Base-by-base conservation (phyloP, 2,888 invertebrate species). In the Thymelicus acteon region DNA sequence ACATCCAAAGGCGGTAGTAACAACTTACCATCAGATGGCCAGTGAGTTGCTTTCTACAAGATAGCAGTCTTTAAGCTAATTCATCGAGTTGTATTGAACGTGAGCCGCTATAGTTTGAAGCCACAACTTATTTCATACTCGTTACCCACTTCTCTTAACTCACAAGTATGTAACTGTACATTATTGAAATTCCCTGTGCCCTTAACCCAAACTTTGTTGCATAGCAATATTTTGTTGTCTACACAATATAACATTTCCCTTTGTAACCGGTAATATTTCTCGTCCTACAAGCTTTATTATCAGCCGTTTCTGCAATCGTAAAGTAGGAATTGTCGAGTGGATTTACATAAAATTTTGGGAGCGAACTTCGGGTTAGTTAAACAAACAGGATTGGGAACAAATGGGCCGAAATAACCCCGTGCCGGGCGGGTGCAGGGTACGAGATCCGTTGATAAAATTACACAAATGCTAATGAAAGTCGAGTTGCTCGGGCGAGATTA, bases 401-500 rank as follows among this genome's bases (percentile, higher is more conserved):
- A 89, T 85, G 86, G 82, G 82, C 83, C 81, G 80, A 72, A 77
- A 81, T 81, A 71, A 74, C 75, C 71, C 73, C 60, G 73, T 58
- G 71, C 60, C 67, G 67, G 69, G 68, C 70, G 72, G 69, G 71
- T 71, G 71, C 71, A 72, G 67, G 71, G 74, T 73, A 75, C 75
- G 73, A 82, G 85, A 82, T 84, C 82, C 79, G 74, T 83, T 86
- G 87, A 88, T 89, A 88, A 89, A 90, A 90, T 91, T 91, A 88
- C 87, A 87, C 86, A 86, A 91, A 91, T 89, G 88, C 85, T 91
- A 91, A 91, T 91, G 88, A 89, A 91, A 89, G 83, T 84, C 80
- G 83, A 80, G 83, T 84, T 87, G 83, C 84, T 85, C 78, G 76
- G 76, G 79, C 79, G 77, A 87, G 87, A 90, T 90, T 89, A 91